Evolutionary conservation across 2,888 invertebrate species (phyloP).

Genomic region (Lasioglossum malachurum): DNA sequence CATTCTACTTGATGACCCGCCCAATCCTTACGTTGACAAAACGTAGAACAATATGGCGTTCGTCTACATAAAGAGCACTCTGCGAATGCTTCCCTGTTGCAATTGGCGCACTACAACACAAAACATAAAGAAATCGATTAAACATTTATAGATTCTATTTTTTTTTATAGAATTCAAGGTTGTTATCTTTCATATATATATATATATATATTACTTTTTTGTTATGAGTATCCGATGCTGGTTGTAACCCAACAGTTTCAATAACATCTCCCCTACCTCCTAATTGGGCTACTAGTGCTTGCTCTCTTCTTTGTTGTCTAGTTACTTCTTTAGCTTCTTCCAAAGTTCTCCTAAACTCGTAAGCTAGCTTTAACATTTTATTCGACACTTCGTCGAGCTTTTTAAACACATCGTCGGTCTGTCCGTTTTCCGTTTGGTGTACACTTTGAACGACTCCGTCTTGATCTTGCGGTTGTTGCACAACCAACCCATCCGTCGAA

Average conservation of each 20-base stretch:
- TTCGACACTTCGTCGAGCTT: conserved; percentile 90
- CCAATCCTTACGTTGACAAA: conserved; percentile 97
- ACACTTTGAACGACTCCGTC: conserved; percentile 77
- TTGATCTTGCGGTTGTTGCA: conserved; percentile 80
- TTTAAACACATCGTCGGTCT: conserved; percentile 81
- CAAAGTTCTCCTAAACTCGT: conserved; percentile 90
- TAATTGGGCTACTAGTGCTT: conserved; percentile 85
- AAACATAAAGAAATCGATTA: neutral
- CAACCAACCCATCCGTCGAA: conserved; percentile 80
- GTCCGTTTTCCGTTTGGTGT: conserved; percentile 78
- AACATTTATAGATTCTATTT: neutral
- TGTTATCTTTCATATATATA: neutral
- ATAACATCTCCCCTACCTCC: conserved; percentile 84
- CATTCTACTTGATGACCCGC: conserved; percentile 94
- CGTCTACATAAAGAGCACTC: conserved; percentile 95
- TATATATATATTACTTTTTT: conserved; percentile 88
- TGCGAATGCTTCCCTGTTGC: conserved; percentile 94
- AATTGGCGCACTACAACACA: conserved; percentile 91
- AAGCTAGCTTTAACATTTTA: conserved; percentile 89
- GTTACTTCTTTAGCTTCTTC: conserved; percentile 90
- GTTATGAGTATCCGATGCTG: conserved; percentile 88
- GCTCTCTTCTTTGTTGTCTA: conserved; percentile 86
- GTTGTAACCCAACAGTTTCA: conserved; percentile 87
- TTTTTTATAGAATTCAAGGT: neutral
- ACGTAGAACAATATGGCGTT: conserved; percentile 95